These are phyloP conservation scores for Sylvilagus floridanus DNA, from an alignment of 2,797 vertebrate species.

Conservation along the genomic window DNA sequence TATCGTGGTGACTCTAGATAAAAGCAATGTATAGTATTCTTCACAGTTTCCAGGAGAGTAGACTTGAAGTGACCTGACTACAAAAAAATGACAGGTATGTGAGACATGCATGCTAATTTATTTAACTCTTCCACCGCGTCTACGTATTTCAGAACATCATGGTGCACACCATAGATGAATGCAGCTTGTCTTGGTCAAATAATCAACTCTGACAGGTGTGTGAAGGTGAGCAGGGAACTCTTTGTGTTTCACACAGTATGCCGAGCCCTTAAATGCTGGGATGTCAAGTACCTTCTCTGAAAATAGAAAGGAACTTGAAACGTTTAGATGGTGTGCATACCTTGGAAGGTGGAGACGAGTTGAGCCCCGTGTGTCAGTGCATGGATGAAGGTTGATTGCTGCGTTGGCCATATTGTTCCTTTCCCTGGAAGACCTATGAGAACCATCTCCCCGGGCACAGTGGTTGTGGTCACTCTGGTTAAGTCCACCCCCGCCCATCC, in stretches of 20 bases:
- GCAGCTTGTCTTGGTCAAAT: background rate
- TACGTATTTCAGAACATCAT: background rate
- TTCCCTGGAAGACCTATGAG: background rate
- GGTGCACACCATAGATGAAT: background rate
- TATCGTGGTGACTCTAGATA: background rate
- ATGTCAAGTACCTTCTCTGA: background rate
- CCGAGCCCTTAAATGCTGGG: background rate
- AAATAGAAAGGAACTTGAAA: background rate
- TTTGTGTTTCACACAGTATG: background rate
- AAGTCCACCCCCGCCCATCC: background rate
- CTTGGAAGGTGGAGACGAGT: background rate
- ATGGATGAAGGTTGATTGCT: background rate
- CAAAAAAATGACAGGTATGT: background rate
- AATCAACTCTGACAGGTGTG: background rate
- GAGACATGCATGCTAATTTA: background rate
- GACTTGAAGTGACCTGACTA: background rate
- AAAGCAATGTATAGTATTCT: background rate
- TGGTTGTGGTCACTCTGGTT: background rate
- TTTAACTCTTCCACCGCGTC: background rate
- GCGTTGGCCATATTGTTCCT: background rate
- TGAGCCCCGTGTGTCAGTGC: background rate
- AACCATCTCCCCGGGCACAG: fast-evolving
- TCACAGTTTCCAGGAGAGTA: background rate
- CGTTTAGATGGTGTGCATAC: background rate
- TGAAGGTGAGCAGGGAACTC: background rate